phyloP scores from a whole-genome alignment of 1,140 invertebrate species.

The Cotesia glomerata region DNA sequence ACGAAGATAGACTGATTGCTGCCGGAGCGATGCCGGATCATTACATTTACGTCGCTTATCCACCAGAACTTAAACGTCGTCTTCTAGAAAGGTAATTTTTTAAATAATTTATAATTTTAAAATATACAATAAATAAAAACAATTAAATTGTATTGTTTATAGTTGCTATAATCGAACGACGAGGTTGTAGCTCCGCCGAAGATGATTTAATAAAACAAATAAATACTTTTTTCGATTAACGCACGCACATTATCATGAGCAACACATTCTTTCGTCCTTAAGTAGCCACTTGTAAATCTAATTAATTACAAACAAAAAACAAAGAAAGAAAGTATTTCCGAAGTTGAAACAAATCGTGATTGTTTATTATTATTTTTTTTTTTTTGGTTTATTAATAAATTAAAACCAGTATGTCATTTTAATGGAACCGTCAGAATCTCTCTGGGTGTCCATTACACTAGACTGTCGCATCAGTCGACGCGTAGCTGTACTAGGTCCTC shows the following conservation, averaged over 20 bases:
- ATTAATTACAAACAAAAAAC: slow-evolving; percentile 2
- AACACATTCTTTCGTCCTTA: neutral
- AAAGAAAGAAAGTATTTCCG: neutral
- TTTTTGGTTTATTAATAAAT: slow-evolving; percentile 19
- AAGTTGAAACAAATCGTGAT: neutral
- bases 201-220: neutral
- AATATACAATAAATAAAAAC: slow-evolving; percentile 6
- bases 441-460: slow-evolving; percentile 80
- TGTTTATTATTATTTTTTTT: slow-evolving; percentile 1
- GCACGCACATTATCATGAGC: slow-evolving; percentile 23
- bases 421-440: slow-evolving; percentile 76
- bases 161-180: slow-evolving; percentile 78
- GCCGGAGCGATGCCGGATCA: slow-evolving; percentile 66
- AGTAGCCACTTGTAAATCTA: neutral
- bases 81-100: slow-evolving; percentile 76
- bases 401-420: slow-evolving; percentile 87
- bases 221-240: neutral
- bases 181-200: slow-evolving; percentile 66
- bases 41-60: slow-evolving; percentile 86
- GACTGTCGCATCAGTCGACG: slow-evolving; percentile 72
- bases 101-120: neutral
- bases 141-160: slow-evolving; percentile 58
- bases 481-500: slow-evolving; percentile 28
- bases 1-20: slow-evolving; percentile 52
- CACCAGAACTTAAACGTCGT: slow-evolving; percentile 80